These are phyloP conservation scores for Augochlorella aurata DNA, from an alignment of 2,888 invertebrate genomes.

Conservation along the genomic window DNA sequence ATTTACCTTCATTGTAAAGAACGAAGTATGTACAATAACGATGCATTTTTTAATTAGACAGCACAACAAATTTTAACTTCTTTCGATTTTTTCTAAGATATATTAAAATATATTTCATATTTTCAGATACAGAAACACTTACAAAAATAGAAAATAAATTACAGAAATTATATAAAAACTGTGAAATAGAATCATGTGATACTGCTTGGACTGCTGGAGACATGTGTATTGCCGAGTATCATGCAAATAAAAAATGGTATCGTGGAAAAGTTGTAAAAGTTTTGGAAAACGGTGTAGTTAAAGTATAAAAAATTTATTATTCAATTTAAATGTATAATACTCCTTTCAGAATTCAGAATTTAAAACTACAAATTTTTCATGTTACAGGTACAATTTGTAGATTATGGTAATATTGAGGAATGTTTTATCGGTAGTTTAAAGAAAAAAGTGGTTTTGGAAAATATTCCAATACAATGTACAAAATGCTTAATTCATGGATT, in stretches of 20 bases:
- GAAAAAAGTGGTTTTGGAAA: constrained; percentile 85
- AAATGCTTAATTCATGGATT: constrained; percentile 85
- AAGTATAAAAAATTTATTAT: constrained; percentile 74
- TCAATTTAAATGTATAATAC: neutral
- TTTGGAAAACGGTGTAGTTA: constrained; percentile 80
- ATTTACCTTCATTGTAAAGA: constrained; percentile 81
- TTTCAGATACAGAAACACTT: constrained; percentile 74
- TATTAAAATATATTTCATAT: neutral
- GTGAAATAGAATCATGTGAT: constrained; percentile 82
- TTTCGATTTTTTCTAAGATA: neutral
- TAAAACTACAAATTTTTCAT: neutral
- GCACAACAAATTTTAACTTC: neutral
- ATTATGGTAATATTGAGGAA: constrained; percentile 91
- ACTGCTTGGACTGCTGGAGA: constrained; percentile 86
- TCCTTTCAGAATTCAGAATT: neutral
- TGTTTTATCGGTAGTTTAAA: constrained; percentile 84
- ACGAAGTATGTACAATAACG: constrained; percentile 58
- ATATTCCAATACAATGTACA: constrained; percentile 87
- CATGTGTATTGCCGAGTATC: constrained; percentile 87
- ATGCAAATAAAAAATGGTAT: constrained; percentile 87
- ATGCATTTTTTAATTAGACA: neutral
- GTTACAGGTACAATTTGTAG: constrained; percentile 87
- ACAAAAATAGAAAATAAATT: constrained; percentile 83
- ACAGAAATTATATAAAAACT: constrained; percentile 81
- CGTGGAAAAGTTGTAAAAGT: constrained; percentile 85